Conservation (phyloP, 2,888 invertebrate genomes). For the Congeria kusceri region DNA sequence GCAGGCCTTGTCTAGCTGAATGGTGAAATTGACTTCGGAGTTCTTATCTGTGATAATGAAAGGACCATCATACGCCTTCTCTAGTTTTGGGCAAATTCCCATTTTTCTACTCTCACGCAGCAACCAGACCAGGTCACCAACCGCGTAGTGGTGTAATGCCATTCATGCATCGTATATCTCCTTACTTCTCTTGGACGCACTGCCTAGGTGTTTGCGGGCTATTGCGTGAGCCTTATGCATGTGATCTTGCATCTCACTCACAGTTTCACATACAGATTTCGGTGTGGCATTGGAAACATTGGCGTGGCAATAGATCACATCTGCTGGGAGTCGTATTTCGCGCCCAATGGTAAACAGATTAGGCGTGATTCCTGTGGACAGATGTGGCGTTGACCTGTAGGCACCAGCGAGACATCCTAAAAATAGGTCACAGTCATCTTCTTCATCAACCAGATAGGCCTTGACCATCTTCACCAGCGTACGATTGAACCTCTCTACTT, state of each 20-base stretch:
- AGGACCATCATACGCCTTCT: neutral
- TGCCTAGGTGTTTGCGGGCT: neutral
- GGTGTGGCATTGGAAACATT: neutral
- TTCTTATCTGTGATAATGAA: neutral
- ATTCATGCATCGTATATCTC: neutral
- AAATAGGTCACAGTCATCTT: slow-evolving; percentile 56
- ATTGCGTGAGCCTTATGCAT: neutral
- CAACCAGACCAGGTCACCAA: neutral
- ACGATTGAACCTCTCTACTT: slow-evolving; percentile 51
- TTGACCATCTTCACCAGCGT: slow-evolving; percentile 53
- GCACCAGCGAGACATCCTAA: slow-evolving; percentile 45
- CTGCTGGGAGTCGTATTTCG: slow-evolving; percentile 35
- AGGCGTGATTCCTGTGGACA: slow-evolving; percentile 52
- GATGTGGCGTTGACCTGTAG: slow-evolving; percentile 45
- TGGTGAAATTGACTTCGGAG: neutral
- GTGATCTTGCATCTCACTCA: neutral
- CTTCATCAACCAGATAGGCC: slow-evolving; percentile 42
- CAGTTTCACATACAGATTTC: neutral
- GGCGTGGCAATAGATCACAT: slow-evolving; percentile 24
- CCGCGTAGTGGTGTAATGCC: neutral
- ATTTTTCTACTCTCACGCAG: neutral
- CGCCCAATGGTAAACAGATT: slow-evolving; percentile 36
- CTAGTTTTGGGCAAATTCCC: neutral
- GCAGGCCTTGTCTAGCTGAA: neutral
- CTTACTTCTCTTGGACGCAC: neutral